These are phyloP conservation scores for Ceyx erithaca DNA, from an alignment of 2,797 vertebrate genomes.

Conservation along the genomic window DNA sequence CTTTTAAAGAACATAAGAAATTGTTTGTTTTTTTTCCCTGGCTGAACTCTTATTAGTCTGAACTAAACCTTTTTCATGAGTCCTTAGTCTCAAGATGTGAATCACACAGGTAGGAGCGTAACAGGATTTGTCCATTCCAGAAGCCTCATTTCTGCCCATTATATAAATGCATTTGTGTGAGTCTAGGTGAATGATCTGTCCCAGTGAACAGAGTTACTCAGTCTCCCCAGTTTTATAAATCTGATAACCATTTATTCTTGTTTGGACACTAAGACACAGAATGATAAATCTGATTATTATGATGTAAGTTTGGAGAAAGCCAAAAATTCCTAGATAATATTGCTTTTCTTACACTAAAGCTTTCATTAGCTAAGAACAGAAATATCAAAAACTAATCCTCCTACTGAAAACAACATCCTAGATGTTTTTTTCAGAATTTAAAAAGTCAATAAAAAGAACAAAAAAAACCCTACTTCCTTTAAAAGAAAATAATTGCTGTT, in stretches of 20 bases:
- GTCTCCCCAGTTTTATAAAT: background rate
- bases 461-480: background rate
- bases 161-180: background rate
- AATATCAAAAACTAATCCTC: accelerated
- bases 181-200: background rate
- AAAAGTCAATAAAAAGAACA: background rate
- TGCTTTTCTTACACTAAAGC: background rate
- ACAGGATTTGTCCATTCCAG: accelerated
- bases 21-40: background rate
- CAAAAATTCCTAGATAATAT: background rate
- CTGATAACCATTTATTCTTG: background rate
- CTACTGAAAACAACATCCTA: background rate
- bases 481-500: background rate
- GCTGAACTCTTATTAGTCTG: background rate
- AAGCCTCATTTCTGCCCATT: background rate
- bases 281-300: background rate
- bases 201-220: background rate
- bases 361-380: background rate
- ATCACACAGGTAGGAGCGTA: background rate
- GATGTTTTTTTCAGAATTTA: background rate
- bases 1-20: background rate
- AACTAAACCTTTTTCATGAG: background rate
- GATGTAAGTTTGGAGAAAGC: background rate
- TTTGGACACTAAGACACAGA: background rate
- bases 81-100: background rate